A percentile compares a stretch with the other conserved stretches of the same genome.
These are phyloP conservation scores for Vandiemenella viatica DNA, from an alignment of 2,888 invertebrate species.

Conservation along the genomic window DNA sequence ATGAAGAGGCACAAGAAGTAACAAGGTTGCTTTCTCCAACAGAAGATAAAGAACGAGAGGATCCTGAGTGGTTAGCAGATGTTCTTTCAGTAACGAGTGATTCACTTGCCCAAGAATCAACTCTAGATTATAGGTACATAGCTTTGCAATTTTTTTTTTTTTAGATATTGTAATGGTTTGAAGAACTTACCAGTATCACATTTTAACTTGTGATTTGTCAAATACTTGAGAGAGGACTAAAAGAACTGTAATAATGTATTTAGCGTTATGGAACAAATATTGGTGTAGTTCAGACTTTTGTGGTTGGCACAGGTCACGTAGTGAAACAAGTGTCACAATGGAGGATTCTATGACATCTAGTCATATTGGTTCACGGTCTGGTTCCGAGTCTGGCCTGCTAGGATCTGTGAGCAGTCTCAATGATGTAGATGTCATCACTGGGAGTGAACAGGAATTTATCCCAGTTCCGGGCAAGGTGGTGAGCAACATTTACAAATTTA, in stretches of 20 bases:
- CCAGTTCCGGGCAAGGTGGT: slow-evolving; percentile 23
- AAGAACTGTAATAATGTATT: background rate
- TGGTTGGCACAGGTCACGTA: slow-evolving; percentile 28
- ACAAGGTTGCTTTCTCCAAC: slow-evolving; percentile 57
- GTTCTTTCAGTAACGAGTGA: slow-evolving; percentile 37
- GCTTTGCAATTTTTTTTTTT: too few relatives aligned
- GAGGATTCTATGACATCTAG: slow-evolving; percentile 29
- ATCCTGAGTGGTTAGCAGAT: slow-evolving; percentile 41
- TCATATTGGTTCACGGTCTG: slow-evolving; percentile 25
- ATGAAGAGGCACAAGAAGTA: slow-evolving; percentile 83
- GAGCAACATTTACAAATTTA: slow-evolving; percentile 1
- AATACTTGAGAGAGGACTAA: background rate
- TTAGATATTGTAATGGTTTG: too few relatives aligned
- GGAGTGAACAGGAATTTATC: slow-evolving; percentile 25
- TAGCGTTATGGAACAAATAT: background rate
- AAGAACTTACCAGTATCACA: too few relatives aligned
- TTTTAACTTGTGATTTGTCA: background rate
- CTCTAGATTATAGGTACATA: slow-evolving; percentile 26
- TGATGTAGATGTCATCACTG: slow-evolving; percentile 21
- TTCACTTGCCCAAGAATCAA: slow-evolving; percentile 15
- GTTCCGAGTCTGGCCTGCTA: slow-evolving; percentile 22
- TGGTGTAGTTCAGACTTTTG: slow-evolving; percentile 15
- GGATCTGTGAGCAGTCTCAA: slow-evolving; percentile 38
- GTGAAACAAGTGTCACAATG: slow-evolving; percentile 26
- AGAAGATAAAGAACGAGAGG: slow-evolving; percentile 26